These are phyloP conservation scores for Pempheris klunzingeri DNA, from an alignment of 2,797 vertebrate species.

Conservation along the genomic window DNA sequence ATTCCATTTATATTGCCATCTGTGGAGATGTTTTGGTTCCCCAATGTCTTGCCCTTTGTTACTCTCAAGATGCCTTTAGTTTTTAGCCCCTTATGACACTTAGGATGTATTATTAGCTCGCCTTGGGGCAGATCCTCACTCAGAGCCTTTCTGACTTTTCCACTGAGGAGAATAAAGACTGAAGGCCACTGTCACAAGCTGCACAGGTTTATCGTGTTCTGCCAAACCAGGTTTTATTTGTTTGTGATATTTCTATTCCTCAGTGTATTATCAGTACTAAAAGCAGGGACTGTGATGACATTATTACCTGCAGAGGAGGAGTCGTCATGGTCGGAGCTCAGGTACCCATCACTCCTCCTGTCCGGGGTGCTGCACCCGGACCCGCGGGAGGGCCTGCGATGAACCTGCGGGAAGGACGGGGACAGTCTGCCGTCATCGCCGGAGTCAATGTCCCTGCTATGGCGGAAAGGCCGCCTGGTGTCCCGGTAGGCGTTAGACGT, in stretches of 20 bases:
- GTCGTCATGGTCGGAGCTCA: slow-evolving; percentile 93
- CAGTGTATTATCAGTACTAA: no score
- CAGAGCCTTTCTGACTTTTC: background rate
- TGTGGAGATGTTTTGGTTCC: background rate
- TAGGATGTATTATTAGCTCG: background rate
- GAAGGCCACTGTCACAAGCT: background rate
- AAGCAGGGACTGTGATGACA: no score
- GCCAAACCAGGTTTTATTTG: background rate
- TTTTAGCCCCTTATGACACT: no score
- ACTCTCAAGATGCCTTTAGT: background rate
- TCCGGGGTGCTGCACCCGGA: slow-evolving; percentile 90
- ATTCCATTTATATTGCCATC: background rate
- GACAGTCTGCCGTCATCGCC: slow-evolving; percentile 84
- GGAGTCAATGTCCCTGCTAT: slow-evolving; percentile 85
- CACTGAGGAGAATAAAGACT: background rate
- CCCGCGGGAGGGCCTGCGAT: slow-evolving; percentile 65
- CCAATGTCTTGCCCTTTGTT: background rate
- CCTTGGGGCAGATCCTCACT: background rate
- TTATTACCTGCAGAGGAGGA: slow-evolving; percentile 87
- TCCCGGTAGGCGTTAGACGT: slow-evolving; percentile 63
- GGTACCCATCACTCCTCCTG: slow-evolving; percentile 87
- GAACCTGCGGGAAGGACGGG: slow-evolving; percentile 72
- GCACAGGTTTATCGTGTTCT: background rate
- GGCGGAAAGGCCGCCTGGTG: slow-evolving; percentile 66
- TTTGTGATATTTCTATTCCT: background rate